Conservation (phyloP, 2,113 vertebrate species). For the Alethe diademata region DNA sequence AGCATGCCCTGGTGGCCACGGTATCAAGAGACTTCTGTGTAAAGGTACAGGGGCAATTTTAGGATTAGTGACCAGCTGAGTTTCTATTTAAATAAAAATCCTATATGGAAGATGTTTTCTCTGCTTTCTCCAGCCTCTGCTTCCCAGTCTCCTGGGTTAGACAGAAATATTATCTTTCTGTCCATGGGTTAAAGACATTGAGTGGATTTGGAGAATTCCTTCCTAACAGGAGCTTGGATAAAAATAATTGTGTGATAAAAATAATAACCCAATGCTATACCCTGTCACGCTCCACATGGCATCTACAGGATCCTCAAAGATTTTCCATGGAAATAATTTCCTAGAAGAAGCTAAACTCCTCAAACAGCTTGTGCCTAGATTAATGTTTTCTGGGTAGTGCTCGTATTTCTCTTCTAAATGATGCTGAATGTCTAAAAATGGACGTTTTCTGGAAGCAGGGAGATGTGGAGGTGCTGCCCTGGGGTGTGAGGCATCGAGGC, state of each 20-base stretch:
- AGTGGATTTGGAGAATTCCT: conserved; percentile 30
- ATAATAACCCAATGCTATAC: not conserved
- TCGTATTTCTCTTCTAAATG: not conserved
- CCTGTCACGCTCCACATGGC: not conserved
- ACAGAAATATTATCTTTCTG: not conserved
- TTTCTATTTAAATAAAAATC: not conserved
- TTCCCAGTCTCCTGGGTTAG: not conserved
- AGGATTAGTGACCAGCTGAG: not conserved
- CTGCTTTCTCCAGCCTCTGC: not conserved
- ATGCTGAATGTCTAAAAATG: not conserved
- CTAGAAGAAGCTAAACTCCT: not conserved
- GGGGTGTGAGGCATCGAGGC: rapidly evolving
- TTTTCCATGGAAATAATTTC: conserved; percentile 13
- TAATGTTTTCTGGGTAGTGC: not conserved
- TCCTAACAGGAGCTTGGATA: not conserved
- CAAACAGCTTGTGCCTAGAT: not conserved
- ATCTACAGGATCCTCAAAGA: not conserved
- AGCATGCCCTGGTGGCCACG: not conserved
- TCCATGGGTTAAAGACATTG: not conserved
- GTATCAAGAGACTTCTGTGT: not conserved
- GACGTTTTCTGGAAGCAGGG: not conserved
- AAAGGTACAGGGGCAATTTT: not conserved
- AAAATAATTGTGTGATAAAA: conserved; percentile 43
- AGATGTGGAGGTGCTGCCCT: rapidly evolving
- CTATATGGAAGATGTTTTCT: not conserved